phyloP scores from a whole-genome alignment of 1,140 invertebrate genomes.

The Cherax quadricarinatus region DNA sequence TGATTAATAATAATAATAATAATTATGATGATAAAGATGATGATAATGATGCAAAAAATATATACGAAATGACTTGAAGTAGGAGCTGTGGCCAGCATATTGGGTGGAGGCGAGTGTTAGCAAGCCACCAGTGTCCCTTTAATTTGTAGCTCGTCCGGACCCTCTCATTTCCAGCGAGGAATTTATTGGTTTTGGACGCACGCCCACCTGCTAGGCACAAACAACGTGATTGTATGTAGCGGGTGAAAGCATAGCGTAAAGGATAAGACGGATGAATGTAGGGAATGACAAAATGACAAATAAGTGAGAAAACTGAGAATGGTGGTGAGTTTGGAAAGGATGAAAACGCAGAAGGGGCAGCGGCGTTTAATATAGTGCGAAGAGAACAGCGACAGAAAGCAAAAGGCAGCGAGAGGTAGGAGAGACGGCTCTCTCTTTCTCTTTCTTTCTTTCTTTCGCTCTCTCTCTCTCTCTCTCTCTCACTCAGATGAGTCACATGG shows the following conservation, averaged over 20 bases:
- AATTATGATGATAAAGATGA: too few relatives aligned
- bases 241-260: not conserved
- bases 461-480: too few relatives aligned
- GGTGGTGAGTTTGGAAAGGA: not conserved
- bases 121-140: not conserved
- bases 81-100: not conserved
- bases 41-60: too few relatives aligned
- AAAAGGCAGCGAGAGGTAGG: not conserved
- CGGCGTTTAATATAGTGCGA: not conserved
- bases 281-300: too few relatives aligned
- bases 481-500: too few relatives aligned
- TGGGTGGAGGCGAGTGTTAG: not conserved
- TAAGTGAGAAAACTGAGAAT: not conserved
- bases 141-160: not conserved
- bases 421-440: too few relatives aligned
- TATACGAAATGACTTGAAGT: too few relatives aligned
- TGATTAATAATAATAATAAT: too few relatives aligned
- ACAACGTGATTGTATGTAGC: not conserved
- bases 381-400: not conserved
- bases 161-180: not conserved
- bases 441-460: too few relatives aligned
- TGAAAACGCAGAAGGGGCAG: not conserved
- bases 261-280: not conserved
- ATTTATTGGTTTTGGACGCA: not conserved
- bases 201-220: not conserved